Percentiles rank a stretch among this genome's conserved stretches.
phyloP scores from a whole-genome alignment of 2,113 vertebrate species.

The Neomonachus schauinslandi region DNA sequence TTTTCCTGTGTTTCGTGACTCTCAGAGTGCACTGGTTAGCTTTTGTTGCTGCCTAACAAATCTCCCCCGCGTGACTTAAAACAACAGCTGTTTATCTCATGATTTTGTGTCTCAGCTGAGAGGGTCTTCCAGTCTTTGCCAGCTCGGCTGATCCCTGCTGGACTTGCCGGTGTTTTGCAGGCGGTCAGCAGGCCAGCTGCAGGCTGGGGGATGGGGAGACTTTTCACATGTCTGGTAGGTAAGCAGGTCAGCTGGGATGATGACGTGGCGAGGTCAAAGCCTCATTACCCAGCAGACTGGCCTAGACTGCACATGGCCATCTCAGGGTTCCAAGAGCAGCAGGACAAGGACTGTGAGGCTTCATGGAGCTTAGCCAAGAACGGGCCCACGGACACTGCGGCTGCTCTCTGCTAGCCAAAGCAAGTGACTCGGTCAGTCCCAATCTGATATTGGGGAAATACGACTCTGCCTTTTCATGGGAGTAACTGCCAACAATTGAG shows the following conservation, averaged over 20 bases:
- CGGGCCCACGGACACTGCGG: too few relatives aligned
- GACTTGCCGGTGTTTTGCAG: neutral
- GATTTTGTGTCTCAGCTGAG: neutral
- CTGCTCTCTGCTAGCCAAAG: neutral
- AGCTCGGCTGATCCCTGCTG: neutral
- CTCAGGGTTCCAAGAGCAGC: neutral
- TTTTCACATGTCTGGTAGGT: neutral
- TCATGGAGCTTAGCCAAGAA: neutral
- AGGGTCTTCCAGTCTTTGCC: neutral
- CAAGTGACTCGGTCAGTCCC: neutral
- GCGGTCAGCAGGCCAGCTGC: neutral
- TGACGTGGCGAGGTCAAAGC: neutral
- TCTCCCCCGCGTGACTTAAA: neutral
- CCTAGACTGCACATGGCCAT: neutral
- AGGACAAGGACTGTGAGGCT: neutral
- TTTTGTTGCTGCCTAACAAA: conserved; percentile 9
- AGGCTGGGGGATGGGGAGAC: neutral
- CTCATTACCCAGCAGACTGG: neutral
- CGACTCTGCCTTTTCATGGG: neutral
- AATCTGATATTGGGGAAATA: neutral
- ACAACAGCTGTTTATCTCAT: neutral
- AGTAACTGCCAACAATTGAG: neutral
- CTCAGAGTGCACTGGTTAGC: neutral
- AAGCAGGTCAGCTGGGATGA: neutral
- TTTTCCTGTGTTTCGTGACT: neutral